These are phyloP conservation scores for Scomberomorus guttatus DNA, from an alignment of 2,797 vertebrate species.

Conservation along the genomic window DNA sequence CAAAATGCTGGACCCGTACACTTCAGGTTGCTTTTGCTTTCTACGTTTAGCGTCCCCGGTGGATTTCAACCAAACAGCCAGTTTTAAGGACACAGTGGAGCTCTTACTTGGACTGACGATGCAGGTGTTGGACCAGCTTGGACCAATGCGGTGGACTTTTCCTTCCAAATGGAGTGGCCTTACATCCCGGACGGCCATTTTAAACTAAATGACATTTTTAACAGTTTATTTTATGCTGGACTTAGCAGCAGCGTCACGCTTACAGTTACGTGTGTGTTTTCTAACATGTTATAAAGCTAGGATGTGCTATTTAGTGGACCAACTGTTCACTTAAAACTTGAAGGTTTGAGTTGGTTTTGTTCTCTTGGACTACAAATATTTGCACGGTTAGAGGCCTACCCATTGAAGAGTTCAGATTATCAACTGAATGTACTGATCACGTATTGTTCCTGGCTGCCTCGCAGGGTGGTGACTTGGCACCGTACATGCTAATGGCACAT, in stretches of 20 bases:
- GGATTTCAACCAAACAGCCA: conserved; percentile 38
- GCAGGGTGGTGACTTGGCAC: conserved; percentile 18
- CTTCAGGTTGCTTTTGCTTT: conserved; percentile 45
- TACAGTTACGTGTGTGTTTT: conserved; percentile 49
- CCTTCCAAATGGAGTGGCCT: conserved; percentile 69
- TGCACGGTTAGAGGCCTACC: conserved; percentile 62
- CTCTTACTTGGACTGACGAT: conserved; percentile 45
- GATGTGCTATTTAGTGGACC: conserved; percentile 60
- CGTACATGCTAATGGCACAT: conserved; percentile 32
- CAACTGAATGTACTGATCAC: conserved; percentile 70
- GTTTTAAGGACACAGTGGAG: conserved; percentile 32
- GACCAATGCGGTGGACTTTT: conserved; percentile 55
- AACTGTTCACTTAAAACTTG: conserved; percentile 74
- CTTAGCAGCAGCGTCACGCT: conserved; percentile 33
- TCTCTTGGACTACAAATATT: conserved; percentile 56
- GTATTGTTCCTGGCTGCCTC: conserved; percentile 54
- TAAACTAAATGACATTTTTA: conserved; percentile 53
- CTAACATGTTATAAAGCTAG: conserved; percentile 51
- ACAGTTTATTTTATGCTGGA: conserved; percentile 51
- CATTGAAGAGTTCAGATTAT: conserved; percentile 50
- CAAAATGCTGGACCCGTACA: conserved; percentile 48
- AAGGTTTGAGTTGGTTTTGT: conserved; percentile 60
- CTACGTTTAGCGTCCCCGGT: conserved; percentile 21
- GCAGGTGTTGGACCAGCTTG: conserved; percentile 29
- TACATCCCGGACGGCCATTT: conserved; percentile 63